Percentiles rank a stretch among this genome's conserved stretches.
Conservation (phyloP, 53 echinoderm and acorn worm genomes). For the Paracentrotus lividus region DNA sequence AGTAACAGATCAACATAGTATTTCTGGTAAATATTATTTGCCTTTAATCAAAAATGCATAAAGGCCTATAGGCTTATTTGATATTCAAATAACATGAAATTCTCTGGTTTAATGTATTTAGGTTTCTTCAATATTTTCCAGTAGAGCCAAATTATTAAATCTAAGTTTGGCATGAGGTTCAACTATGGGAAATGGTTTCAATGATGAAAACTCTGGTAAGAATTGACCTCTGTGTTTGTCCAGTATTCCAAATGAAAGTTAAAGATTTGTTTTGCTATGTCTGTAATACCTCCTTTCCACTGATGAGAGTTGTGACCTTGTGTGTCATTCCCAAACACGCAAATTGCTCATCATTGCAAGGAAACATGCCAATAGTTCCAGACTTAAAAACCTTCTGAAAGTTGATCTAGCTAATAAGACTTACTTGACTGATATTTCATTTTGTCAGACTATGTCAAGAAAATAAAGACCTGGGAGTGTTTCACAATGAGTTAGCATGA, state of each 20-base stretch:
- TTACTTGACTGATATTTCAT: background rate
- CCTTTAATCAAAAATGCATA: too few species aligned
- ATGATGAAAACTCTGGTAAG: background rate
- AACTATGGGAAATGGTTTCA: background rate
- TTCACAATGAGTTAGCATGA: too few species aligned
- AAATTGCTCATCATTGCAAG: constrained; percentile 69
- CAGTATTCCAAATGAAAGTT: constrained; percentile 40
- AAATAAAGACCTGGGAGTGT: too few species aligned
- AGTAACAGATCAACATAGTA: too few species aligned
- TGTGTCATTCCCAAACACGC: constrained; percentile 74
- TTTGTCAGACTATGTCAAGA: too few species aligned
- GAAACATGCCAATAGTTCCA: constrained; percentile 33
- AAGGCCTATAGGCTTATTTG: too few species aligned
- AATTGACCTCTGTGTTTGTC: constrained; percentile 20
- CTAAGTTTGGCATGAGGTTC: background rate
- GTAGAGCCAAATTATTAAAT: background rate
- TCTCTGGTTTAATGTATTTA: background rate
- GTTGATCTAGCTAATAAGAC: background rate
- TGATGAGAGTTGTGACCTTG: constrained; percentile 67
- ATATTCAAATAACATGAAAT: background rate
- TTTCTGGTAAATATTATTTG: too few species aligned
- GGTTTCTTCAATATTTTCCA: background rate
- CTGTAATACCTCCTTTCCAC: constrained; percentile 54
- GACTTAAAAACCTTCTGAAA: constrained; percentile 1
- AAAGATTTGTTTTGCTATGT: constrained; percentile 64